Evolutionary conservation across 92 coral and sea anemone genomes (phyloP).

Genomic region (Siderastrea radians): DNA sequence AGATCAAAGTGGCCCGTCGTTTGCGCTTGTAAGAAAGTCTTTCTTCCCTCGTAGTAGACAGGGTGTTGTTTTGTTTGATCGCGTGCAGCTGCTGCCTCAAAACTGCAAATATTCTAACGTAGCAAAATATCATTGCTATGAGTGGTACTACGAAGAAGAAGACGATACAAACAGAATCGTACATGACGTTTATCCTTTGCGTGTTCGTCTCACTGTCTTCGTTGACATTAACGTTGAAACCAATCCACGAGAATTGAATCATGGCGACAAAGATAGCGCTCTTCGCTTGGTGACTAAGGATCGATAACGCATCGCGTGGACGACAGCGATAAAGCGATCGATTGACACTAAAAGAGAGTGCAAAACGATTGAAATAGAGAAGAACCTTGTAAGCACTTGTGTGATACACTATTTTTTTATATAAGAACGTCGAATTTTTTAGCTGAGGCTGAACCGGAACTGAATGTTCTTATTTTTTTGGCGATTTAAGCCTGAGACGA

Average conservation of each 20-base stretch:
- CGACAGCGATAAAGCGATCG: constrained; percentile 85
- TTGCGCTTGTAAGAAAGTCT: background rate
- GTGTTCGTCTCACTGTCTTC: background rate
- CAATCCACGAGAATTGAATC: constrained; percentile 68
- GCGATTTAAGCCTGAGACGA: too few relatives aligned
- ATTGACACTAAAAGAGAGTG: constrained; percentile 77
- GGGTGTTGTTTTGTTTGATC: constrained; percentile 4
- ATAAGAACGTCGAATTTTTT: too few relatives aligned
- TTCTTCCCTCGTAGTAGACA: background rate
- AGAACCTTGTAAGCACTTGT: constrained; percentile 65
- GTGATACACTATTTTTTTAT: too few relatives aligned
- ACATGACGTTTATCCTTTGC: background rate
- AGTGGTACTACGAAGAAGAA: constrained; percentile 14
- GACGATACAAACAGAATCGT: background rate
- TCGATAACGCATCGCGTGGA: constrained; percentile 73
- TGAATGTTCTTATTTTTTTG: too few relatives aligned
- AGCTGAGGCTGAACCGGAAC: too few relatives aligned
- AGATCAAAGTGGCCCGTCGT: constrained; percentile 52
- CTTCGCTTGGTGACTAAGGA: constrained; percentile 49
- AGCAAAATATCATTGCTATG: constrained; percentile 14
- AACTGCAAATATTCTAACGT: background rate
- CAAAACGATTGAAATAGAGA: constrained; percentile 79
- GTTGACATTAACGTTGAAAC: background rate
- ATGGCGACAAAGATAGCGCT: constrained; percentile 37
- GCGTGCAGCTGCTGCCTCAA: constrained; percentile 8